A percentile compares a stretch with the other conserved stretches of the same genome.
phyloP scores from a whole-genome alignment of 2,797 vertebrate species.

The Erethizon dorsatum region DNA sequence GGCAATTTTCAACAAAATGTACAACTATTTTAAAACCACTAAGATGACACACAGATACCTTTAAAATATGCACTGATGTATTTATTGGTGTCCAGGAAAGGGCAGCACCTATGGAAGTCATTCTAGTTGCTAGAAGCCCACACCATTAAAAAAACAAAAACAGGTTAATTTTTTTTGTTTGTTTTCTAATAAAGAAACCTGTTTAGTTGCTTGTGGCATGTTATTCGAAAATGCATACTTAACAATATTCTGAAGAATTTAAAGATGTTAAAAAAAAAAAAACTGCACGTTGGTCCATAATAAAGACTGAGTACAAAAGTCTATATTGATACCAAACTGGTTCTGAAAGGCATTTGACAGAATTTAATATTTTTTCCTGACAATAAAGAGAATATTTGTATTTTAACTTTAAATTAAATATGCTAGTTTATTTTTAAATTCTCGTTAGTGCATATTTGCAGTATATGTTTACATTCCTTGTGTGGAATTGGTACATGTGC shows the following conservation, averaged over 20 bases:
- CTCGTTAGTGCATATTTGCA: not conserved
- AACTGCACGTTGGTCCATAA: not conserved
- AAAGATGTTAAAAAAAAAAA: not conserved
- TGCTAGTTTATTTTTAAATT: not conserved
- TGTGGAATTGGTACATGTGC: not conserved
- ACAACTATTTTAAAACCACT: not conserved
- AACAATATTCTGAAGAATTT: not conserved
- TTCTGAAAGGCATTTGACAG: not conserved
- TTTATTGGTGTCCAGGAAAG: not conserved
- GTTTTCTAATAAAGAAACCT: conserved; percentile 1
- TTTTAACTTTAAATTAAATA: not conserved
- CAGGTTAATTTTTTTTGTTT: not conserved
- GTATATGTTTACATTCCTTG: not conserved
- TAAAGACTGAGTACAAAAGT: not conserved
- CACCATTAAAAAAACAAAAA: not conserved
- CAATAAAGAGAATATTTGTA: not conserved
- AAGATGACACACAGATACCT: not conserved
- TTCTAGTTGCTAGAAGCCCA: not conserved
- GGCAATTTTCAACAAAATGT: not conserved
- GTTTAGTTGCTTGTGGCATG: not conserved
- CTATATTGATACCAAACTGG: not conserved
- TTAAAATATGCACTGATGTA: not conserved
- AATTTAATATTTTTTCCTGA: not conserved
- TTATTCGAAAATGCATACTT: not conserved
- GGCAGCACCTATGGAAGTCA: not conserved